Evolutionary conservation across 2,888 invertebrate species (phyloP), one percentile per base, ranked within the genome.

Genomic region (Mythimna pallens): DNA sequence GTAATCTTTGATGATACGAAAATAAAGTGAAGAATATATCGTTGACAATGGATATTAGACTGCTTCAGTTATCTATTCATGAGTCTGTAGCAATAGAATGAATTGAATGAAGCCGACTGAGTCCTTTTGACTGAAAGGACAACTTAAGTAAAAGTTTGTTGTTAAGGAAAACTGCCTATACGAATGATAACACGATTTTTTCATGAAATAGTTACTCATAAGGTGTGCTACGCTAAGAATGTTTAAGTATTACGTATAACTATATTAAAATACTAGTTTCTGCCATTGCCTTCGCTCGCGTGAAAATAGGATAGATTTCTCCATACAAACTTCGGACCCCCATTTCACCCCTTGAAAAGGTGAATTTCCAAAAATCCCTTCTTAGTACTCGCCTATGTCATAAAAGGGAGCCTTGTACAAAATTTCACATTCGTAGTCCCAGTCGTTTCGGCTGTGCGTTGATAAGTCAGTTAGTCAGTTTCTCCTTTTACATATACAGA

Each of bases 101-200:
- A 58, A 54, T 57, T 65, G 65, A 77, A 78, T 40, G 20, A 43
- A 57, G 62, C 43, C 22, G 34, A n/a, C 20, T 17, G 47, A 20
- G 20, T 22, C 30, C 61, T 62, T 66, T 76, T 50, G 65, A 30
- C 14, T 63, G 47, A 47, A 58, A 65, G 9, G 1, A 5, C 54
- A 50, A 65, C n/a, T 2, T 52, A 20, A 25, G 30, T 30, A 71
- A 36, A 30, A 55, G 50, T 9, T 12, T 22, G 54, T 65, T 63
- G 57, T 78, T 8, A 77, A 65, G 43, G 25, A 52, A 71, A 62
- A 54, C 30, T 61, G 36, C 14, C 36, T 54, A 6, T 65, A n/a
- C 20, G 17, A 47, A 25, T 14, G 47, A 43, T 52, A 10, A 40
- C 25, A 55, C 1, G 4, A 17, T 55, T 70, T 61, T n/a, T 61